Base-by-base conservation (phyloP, 1,140 invertebrate genomes). In the Zaprionus vittiger region DNA sequence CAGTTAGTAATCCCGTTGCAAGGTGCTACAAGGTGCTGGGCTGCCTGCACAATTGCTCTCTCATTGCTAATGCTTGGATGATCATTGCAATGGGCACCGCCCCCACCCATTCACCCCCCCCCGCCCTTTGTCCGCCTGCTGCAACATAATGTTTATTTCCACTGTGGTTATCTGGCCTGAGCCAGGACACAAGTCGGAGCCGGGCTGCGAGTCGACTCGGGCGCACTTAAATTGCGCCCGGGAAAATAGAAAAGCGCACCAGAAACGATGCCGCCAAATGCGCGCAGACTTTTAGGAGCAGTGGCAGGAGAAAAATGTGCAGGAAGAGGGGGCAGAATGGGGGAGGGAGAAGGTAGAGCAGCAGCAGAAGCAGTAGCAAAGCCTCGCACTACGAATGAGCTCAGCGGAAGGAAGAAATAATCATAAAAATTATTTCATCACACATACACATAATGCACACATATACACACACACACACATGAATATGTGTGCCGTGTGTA, bases 401-500 rank as follows among this genome's bases (percentile, higher is more conserved):
- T 52, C 57, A 69, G 65, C 84, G 85, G 85, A 90, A 90, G 85
- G 85, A 90, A 90, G 85, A 90, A 90, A 90, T 90, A 90, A 90
- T 90, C 85, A 90, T 90, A 90, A 90, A 90, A 90, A 90, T 90
- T 90, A 90, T 90, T 90, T 90, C 76, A 90, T 69, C 79, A 72
- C 78, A 78, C 74, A 78, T 60, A 72, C 68, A 80, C 63, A 47
- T 63, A 59, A 56, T 67, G 73, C 63, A 77, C 71, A 55, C 17
- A 38, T 5, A 59, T 34, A 38, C 15, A 38, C 15, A 26, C 15
- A 54, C 41, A 54, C 60, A 62, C 14, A 57, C 4, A 52, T 24
- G 24, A 52, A 56, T 14, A 57, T 64, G 62, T 80, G 60, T 69
- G 54, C 34, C 73, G 56, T 31, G 28, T 31, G 28, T 31, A 7